A percentile compares a stretch with the other conserved stretches of the same genome.
Conservation (phyloP, 1,140 invertebrate species). For the Drosophila paulistorum region DNA sequence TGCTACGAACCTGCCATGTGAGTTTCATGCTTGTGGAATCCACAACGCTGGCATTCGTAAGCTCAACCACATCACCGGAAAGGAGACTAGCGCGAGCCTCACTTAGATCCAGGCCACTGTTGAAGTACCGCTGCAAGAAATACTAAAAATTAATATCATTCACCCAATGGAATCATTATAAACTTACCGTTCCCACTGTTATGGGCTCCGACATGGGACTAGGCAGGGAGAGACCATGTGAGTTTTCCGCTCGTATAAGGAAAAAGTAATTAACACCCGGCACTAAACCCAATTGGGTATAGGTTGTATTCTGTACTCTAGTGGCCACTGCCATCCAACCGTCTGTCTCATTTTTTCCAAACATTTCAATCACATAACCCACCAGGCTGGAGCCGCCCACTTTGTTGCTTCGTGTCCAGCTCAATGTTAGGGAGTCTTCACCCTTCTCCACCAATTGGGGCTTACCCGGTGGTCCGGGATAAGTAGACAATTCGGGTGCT, state of each 20-base stretch:
- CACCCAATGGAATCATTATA: background rate
- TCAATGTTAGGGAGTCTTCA: constrained; percentile 90
- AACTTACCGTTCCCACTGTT: constrained; percentile 79
- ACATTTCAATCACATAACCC: constrained; percentile 91
- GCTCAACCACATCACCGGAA: constrained; percentile 89
- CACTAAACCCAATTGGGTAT: constrained; percentile 87
- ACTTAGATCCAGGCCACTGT: constrained; percentile 85
- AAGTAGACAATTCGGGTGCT: constrained; percentile 88
- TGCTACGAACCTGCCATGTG: constrained; percentile 89
- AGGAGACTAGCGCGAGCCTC: constrained; percentile 88
- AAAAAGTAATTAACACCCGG: constrained; percentile 93
- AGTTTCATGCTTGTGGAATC: constrained; percentile 92
- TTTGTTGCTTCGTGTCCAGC: constrained; percentile 91
- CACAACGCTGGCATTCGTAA: constrained; percentile 91
- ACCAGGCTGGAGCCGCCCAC: constrained; percentile 91
- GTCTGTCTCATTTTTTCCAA: constrained; percentile 84
- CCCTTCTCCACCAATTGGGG: constrained; percentile 90
- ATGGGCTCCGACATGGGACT: constrained; percentile 88
- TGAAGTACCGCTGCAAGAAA: constrained; percentile 70
- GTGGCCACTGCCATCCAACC: constrained; percentile 86
- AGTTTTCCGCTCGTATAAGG: constrained; percentile 93
- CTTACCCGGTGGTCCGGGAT: constrained; percentile 91
- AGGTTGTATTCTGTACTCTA: constrained; percentile 86
- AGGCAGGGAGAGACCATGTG: constrained; percentile 90
- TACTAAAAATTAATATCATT: background rate